Base-by-base conservation (phyloP, 2,113 vertebrate genomes). In the Coreoperca whiteheadi region DNA sequence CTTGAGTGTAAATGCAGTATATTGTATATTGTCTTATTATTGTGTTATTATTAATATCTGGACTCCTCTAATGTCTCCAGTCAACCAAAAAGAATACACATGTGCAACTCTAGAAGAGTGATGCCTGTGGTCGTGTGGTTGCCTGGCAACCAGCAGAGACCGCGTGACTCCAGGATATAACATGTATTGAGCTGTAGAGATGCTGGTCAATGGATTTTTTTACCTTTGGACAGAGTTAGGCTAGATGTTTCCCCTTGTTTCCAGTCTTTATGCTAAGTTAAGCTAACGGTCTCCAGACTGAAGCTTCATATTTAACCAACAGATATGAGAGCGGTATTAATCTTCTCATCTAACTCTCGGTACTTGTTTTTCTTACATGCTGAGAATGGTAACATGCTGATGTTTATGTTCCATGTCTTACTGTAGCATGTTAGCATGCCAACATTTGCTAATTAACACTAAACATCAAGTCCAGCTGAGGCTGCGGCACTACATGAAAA, bases 101-200 rank as follows among this genome's bases (percentile, higher is more conserved):
- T 61, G 53, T 54, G 20, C 23, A 64, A 8, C 50, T 75, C 12
- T 10, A 56, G 14, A 77, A 14, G 9, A 63, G 70, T 48, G 8
- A 57, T 79, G 12, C 12, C 16, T n/a, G 14, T 32, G 30, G n/a
- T 69, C 28, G 51, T 70, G 28, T 30, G 63, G 64, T 34, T 30
- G 39, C 8, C 8, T 10, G n/a, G n/a, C n/a, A n/a, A n/a, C 79
- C 57, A 28, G 66, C 11, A 3, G 51, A 77, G 73, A 34, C 73
- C 66, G 53, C 21, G 48, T 68, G 54, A 57, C 53, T 68, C 28
- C 39, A 70, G n/a, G n/a, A n/a, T n/a, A n/a, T n/a, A 46, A 14
- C 43, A 46, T 63, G 14, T 28, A 30, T 9, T 56, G 65, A 82
- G 39, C 16, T 12, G 0, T 39, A 60, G 23, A 60, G 46, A 56